Conservation (phyloP, 2,888 invertebrate species). For the Leptura quadrifasciata region DNA sequence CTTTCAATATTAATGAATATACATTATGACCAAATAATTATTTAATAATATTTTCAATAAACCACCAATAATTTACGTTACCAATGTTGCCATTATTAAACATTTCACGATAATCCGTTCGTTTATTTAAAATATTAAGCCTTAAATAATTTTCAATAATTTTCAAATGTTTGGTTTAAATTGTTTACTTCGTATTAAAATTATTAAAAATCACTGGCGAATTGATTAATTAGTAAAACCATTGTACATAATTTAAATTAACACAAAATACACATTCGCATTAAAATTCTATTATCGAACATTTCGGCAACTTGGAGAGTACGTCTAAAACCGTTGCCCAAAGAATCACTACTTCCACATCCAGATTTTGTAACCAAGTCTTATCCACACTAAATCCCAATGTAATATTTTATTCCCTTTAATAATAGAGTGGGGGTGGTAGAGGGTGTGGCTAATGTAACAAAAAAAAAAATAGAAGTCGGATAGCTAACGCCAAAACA, state of each 20-base stretch:
- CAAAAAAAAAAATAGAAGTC: too few relatives aligned
- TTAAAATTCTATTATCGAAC: too few relatives aligned
- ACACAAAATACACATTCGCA: too few relatives aligned
- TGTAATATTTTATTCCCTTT: too few relatives aligned
- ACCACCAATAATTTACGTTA: conserved; percentile 46
- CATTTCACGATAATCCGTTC: conserved; percentile 33
- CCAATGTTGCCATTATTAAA: conserved; percentile 47
- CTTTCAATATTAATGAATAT: conserved; percentile 1
- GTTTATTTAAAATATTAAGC: conserved; percentile 46
- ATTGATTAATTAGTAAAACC: background rate
- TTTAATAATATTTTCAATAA: conserved; percentile 44
- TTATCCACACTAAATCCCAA: too few relatives aligned
- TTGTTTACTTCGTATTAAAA: conserved; percentile 11
- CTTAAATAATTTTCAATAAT: conserved; percentile 40
- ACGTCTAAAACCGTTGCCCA: too few relatives aligned
- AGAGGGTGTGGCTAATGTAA: too few relatives aligned
- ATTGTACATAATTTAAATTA: background rate
- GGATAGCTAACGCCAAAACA: too few relatives aligned
- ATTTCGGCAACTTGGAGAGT: too few relatives aligned
- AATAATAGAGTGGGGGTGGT: too few relatives aligned
- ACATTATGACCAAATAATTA: conserved; percentile 35
- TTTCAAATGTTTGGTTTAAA: conserved; percentile 26
- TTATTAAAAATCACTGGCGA: conserved; percentile 8
- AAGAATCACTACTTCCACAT: too few relatives aligned
- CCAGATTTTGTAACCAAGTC: too few relatives aligned